Conservation (phyloP, 2,113 vertebrate species). For the Takifugu bimaculatus region DNA sequence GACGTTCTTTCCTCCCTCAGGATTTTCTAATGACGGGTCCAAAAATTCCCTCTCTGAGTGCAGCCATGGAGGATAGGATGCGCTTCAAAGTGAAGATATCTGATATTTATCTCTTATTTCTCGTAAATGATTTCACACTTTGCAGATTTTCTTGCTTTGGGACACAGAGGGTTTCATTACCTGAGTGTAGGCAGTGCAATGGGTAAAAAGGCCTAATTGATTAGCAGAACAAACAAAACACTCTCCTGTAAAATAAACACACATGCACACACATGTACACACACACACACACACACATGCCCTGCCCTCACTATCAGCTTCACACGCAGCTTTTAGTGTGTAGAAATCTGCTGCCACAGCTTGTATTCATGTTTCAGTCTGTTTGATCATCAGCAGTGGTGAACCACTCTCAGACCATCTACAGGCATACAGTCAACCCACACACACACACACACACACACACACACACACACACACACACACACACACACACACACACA, state of each 20-base stretch:
- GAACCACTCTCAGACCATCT: conserved; percentile 26
- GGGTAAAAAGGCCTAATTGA: conserved; percentile 17
- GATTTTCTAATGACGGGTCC: too few relatives aligned
- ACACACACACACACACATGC: conserved; percentile 13
- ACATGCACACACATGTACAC: conserved; percentile 13
- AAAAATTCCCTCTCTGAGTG: too few relatives aligned
- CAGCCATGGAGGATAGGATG: too few relatives aligned
- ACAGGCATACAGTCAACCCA: neutral
- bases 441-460: too few relatives aligned
- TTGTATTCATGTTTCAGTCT: conserved; percentile 67
- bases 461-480: conserved; percentile 13
- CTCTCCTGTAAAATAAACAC: conserved; percentile 53
- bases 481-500: conserved; percentile 13
- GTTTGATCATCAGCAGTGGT: conserved; percentile 48
- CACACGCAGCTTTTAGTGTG: conserved; percentile 39
- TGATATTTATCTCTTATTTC: too few relatives aligned
- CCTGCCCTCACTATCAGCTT: conserved; percentile 19
- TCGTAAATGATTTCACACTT: too few relatives aligned
- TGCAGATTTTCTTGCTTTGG: too few relatives aligned
- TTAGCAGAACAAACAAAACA: conserved; percentile 38
- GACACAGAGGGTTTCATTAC: too few relatives aligned
- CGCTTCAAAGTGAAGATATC: too few relatives aligned
- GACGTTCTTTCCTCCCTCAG: too few relatives aligned
- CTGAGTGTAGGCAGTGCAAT: too few relatives aligned
- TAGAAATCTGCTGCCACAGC: conserved; percentile 54